phyloP scores from a whole-genome alignment of 1,140 invertebrate species.

The Trichomalopsis sarcophagae region DNA sequence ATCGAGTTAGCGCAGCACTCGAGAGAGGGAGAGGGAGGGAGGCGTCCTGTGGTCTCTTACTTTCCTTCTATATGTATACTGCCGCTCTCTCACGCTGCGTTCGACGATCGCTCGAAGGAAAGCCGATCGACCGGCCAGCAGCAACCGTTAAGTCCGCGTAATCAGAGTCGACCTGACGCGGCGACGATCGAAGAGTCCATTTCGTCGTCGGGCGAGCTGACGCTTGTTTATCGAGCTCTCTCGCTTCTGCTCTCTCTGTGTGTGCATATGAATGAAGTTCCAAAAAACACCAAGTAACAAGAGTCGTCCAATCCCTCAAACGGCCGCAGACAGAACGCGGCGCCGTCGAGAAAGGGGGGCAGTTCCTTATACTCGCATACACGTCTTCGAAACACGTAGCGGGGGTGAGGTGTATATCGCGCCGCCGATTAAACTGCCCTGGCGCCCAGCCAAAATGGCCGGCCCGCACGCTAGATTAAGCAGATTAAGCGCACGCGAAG shows the following conservation, averaged over 20 bases:
- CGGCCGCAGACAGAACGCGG: neutral
- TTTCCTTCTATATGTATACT: too few relatives aligned
- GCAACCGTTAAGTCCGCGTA: neutral
- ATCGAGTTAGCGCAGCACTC: constrained; percentile 31
- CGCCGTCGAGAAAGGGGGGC: neutral
- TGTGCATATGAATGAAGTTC: too few relatives aligned
- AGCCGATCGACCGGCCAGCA: neutral
- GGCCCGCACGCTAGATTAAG: constrained; percentile 45
- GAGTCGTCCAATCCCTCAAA: constrained; percentile 2
- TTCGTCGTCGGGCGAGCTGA: neutral
- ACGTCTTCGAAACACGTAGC: neutral
- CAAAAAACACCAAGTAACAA: neutral
- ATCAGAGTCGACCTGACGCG: neutral
- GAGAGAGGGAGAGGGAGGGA: neutral
- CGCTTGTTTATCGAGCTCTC: neutral
- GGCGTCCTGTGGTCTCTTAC: neutral
- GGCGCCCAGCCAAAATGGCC: constrained; percentile 42
- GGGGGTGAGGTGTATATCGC: neutral
- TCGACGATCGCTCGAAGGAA: neutral
- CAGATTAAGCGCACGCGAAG: constrained; percentile 44
- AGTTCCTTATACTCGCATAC: neutral
- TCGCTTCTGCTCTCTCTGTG: too few relatives aligned
- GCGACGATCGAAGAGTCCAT: neutral
- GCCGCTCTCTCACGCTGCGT: too few relatives aligned
- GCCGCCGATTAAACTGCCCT: constrained; percentile 40